A percentile compares a stretch with the other conserved stretches of the same genome.
Evolutionary conservation across 2,797 vertebrate genomes (phyloP).

Genomic region (Trichosurus vulpecula): DNA sequence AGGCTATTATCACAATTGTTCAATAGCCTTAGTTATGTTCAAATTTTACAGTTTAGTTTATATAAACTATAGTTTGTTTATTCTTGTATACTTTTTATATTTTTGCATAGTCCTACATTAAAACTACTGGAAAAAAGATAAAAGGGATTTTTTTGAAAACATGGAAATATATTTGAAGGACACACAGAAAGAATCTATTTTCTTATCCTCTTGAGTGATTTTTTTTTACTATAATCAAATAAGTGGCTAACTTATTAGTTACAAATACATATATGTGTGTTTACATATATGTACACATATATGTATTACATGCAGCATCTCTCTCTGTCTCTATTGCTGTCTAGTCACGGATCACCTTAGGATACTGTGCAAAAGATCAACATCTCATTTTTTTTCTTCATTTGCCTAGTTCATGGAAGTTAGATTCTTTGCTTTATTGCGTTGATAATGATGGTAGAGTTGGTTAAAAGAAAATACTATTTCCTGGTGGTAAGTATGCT

Average conservation of each 20-base stretch:
- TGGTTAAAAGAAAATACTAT: slow-evolving; percentile 78
- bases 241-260: slow-evolving; percentile 69
- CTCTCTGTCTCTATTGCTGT: background rate
- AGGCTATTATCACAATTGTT: background rate
- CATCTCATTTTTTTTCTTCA: slow-evolving; percentile 81
- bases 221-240: slow-evolving; percentile 62
- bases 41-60: background rate
- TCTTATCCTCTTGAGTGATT: slow-evolving; percentile 9
- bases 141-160: background rate
- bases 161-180: slow-evolving; percentile 11
- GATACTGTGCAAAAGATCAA: slow-evolving; percentile 79
- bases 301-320: background rate
- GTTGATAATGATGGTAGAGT: slow-evolving; percentile 74
- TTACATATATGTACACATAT: rapidly evolving
- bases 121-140: background rate
- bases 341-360: slow-evolving; percentile 62
- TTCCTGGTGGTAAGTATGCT: slow-evolving; percentile 82
- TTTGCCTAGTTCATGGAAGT: slow-evolving; percentile 78
- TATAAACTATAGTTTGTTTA: too few species aligned
- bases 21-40: background rate
- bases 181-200: background rate
- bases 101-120: background rate
- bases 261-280: background rate
- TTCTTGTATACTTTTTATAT: background rate
- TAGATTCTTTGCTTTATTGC: slow-evolving; percentile 82